Evolutionary conservation across 2,797 vertebrate species (phyloP).

Genomic region (Malacoraja senta): DNA sequence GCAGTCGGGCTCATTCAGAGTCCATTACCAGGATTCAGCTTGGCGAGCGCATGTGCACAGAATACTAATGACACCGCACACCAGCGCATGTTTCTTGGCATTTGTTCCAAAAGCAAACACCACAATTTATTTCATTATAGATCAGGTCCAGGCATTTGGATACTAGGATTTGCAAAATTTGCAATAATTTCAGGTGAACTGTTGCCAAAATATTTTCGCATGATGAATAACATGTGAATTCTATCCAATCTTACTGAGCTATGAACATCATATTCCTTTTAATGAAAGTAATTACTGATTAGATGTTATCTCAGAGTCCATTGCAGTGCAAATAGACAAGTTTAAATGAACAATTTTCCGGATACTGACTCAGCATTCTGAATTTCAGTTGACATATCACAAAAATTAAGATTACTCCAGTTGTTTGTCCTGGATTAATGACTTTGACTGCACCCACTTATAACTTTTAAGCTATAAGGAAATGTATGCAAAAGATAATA

Average conservation of each 20-base stretch:
- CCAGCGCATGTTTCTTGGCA: conserved; percentile 25
- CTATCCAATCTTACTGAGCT: not conserved
- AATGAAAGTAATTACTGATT: not conserved
- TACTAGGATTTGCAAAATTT: not conserved
- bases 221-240: not conserved
- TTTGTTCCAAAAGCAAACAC: conserved; percentile 21
- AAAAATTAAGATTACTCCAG: not conserved
- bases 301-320: not conserved
- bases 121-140: not conserved
- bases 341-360: not conserved
- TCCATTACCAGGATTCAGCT: conserved; percentile 41
- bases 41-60: conserved; percentile 1
- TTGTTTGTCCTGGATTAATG: not conserved
- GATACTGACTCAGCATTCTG: not conserved
- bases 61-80: conserved; percentile 42
- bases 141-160: not conserved
- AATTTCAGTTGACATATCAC: not conserved
- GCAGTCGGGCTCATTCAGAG: conserved; percentile 44
- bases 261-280: not conserved
- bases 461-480: not conserved
- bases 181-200: not conserved
- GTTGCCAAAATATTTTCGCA: not conserved
- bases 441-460: not conserved
- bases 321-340: not conserved
- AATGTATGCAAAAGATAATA: not conserved